Conservation (phyloP, 2,888 invertebrate genomes). For the Caprella mutica region DNA sequence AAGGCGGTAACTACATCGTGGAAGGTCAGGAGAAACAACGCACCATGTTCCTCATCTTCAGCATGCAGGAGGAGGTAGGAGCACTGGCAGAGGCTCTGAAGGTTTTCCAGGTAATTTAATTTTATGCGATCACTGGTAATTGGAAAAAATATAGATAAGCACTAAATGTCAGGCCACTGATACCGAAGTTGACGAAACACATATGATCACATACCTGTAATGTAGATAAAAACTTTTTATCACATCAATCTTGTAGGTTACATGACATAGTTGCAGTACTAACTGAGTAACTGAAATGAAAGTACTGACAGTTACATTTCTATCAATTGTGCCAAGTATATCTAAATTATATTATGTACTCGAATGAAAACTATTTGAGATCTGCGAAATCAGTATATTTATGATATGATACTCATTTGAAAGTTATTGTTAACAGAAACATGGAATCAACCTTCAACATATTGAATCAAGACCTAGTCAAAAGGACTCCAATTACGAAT, state of each 20-base stretch:
- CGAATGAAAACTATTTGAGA: not conserved
- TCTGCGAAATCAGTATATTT: not conserved
- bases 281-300: too few relatives aligned
- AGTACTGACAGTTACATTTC: too few relatives aligned
- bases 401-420: not conserved
- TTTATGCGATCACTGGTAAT: too few relatives aligned
- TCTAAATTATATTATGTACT: not conserved
- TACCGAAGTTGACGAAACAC: too few relatives aligned
- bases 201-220: too few relatives aligned
- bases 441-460: conserved; percentile 67
- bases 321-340: too few relatives aligned
- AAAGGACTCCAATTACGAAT: conserved; percentile 69
- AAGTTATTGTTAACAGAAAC: conserved; percentile 38
- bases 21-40: conserved; percentile 55
- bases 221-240: too few relatives aligned
- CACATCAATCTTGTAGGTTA: too few relatives aligned
- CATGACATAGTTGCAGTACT: too few relatives aligned
- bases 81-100: conserved; percentile 74
- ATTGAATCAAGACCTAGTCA: conserved; percentile 88
- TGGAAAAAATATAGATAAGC: too few relatives aligned
- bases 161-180: too few relatives aligned
- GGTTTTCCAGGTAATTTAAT: conserved; percentile 60
- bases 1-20: conserved; percentile 70
- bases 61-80: conserved; percentile 72
- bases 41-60: conserved; percentile 74